These are phyloP conservation scores for Tenualosa thibaudeaui DNA, from an alignment of 2,797 vertebrate genomes.

Conservation along the genomic window DNA sequence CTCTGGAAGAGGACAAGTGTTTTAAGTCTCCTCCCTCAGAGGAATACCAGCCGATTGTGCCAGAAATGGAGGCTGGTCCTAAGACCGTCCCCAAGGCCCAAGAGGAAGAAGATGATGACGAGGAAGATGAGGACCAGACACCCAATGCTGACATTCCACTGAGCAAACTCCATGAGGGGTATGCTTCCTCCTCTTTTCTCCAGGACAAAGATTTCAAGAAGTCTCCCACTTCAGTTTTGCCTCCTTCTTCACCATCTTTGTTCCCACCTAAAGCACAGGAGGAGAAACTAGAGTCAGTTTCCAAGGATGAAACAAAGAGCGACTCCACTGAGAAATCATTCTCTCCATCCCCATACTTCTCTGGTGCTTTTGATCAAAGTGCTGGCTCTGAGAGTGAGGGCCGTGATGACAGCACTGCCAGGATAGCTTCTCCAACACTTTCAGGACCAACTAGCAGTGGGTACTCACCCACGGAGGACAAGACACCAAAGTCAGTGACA, in stretches of 20 bases:
- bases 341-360: slow-evolving; percentile 62
- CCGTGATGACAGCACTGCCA: slow-evolving; percentile 94
- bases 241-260: slow-evolving; percentile 43
- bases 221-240: slow-evolving; percentile 39
- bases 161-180: slow-evolving; percentile 80
- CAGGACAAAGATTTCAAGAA: slow-evolving; percentile 67
- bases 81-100: slow-evolving; percentile 66
- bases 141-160: slow-evolving; percentile 80
- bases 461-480: slow-evolving; percentile 93
- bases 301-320: slow-evolving; percentile 50
- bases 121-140: slow-evolving; percentile 82
- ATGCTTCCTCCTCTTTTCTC: slow-evolving; percentile 71
- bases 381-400: slow-evolving; percentile 83
- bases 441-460: slow-evolving; percentile 91
- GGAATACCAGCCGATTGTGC: slow-evolving; percentile 81
- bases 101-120: slow-evolving; percentile 84
- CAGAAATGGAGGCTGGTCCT: slow-evolving; percentile 75
- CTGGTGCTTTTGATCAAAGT: slow-evolving; percentile 66
- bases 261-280: slow-evolving; percentile 50
- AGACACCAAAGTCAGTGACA: slow-evolving; percentile 68
- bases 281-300: slow-evolving; percentile 53
- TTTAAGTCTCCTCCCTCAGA: slow-evolving; percentile 97
- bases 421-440: slow-evolving; percentile 90
- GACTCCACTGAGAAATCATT: slow-evolving; percentile 57
- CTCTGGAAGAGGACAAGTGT: slow-evolving; percentile 95